Evolutionary conservation across 2,113 vertebrate species (phyloP), one percentile per base, ranked within the genome.

Genomic region (Benthochromis sp.): DNA sequence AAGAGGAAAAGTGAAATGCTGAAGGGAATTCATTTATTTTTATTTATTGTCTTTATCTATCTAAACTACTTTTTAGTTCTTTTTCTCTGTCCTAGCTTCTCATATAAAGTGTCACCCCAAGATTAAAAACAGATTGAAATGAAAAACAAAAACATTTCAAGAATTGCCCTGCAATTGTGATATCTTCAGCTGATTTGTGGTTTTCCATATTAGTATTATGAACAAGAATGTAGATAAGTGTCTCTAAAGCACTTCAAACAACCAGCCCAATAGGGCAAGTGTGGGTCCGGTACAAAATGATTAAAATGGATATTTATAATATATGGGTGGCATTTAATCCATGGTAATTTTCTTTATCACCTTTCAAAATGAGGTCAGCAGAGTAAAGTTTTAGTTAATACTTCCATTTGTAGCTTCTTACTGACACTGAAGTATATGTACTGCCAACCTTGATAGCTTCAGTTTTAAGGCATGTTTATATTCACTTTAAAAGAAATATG

Each of bases 21-120:
- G 94, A 96, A 96, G 96, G 96, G 96, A 96, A 96, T 96, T 94
- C 94, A 90, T 96, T 96, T 95, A 94, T 96, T 96, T 96, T 96
- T 95, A 96, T 96, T 96, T 96, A 96, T 97, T 96, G 91, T 95
- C 96, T 95, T 90, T 93, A 92, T 96, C 87, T 95, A 91, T 96
- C 92, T 92, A 86, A 95, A 94, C 85, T 94, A 90, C 90, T 93
- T 95, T 94, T 95, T 92, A 88, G 91, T 81, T 92, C 86, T 94
- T 93, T 84, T 87, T 93, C 87, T 95, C 91, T 95, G 91, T 95
- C 61, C 54, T 83, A 90, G 84, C 86, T 85, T 88, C 81, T 93
- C 85, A 82, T 66, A 81, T 80, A 86, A 82, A 92, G 83, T 83
- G 83, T 73, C 86, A 90, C 52, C 57, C 66, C 79, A 87, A 91